Base-by-base conservation (phyloP, 2,888 invertebrate genomes). In the Parnassius apollo region DNA sequence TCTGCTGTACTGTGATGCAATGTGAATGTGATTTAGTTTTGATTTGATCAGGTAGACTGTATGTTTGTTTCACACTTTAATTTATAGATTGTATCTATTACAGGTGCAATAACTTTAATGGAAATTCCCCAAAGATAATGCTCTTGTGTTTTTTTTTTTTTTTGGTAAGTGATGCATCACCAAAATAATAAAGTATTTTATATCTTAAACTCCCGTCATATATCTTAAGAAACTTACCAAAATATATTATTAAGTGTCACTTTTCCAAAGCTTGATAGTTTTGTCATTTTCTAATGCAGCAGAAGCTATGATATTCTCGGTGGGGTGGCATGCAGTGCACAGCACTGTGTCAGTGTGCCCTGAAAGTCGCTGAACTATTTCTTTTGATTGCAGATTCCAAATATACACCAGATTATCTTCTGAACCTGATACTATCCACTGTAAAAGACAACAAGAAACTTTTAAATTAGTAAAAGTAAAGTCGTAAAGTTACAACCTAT, bases 361-460 rank as follows among this genome's bases (percentile, higher is more conserved):
- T 75, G 97, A 96, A 67, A 99, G 92, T 88, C 98, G 97, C 89
- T 99, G 99, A 65, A 99, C 99, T 65, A 99, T 97, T 93, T 99
- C 99, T 90, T 99, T 99, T 12, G 99, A 98, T 85, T 99, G 99
- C 69, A 99, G 93, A 93, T 99, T 99, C 99, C 99, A 99, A 76
- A 99, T 98, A 83, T 99, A 99, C 0, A 99, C 98, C 93, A 98
- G 94, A 84, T 98, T 97, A 88, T 99, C 99, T 91, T 99, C 99
- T 4, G 99, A 99, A n/a, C 99, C 99, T 50, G 98, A 99, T 55
- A 99, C 99, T 82, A 99, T 99, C 99, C 99, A 99, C 97, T 98
- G 87, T 18, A 90, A 88, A 35, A 35, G 35, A 35, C 35, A 35
- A 35, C 35, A 35, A 56, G 22, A 54, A 45, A 48, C 10, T 48